Evolutionary conservation across 2,888 invertebrate genomes (phyloP), one percentile per base, ranked within the genome.

Genomic region (Scrobipalpa atriplicella): DNA sequence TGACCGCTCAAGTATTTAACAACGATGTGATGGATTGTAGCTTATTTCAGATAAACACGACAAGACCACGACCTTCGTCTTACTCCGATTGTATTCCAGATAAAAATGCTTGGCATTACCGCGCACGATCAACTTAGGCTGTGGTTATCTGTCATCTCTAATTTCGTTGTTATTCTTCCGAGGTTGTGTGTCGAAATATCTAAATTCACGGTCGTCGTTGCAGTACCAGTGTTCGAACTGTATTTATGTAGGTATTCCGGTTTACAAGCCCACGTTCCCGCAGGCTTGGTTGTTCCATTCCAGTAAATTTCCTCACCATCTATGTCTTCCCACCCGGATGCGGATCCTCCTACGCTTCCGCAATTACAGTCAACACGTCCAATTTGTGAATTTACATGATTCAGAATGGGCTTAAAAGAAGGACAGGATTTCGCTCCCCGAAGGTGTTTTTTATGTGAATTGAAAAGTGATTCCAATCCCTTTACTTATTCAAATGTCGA

Each of bases 1-100:
- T 81, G 83, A 82, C 82, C 85, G 83, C 80, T 85, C 74, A 73
- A 81, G 79, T 82, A 85, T 86, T 86, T 84, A 84, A 84, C 84
- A 84, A 78, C 78, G 78, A 75, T 74, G 76, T 75, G 80, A 85
- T 84, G 81, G 72, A 75, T 72, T 71, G 72, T 73, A 73, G 70
- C 72, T 74, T 69, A 76, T 79, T 66, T 54, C 61, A 67, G 61
- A 67, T 62, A 65, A 65, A 54, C 64, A 67, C 39, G 60, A 64
- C 61, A 67, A 51, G 60, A 64, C 61, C 64, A 51, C 64, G 64
- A 64, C 67, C 60, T 67, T 62, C 39, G 41, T 61, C 64, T 64
- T 58, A 52, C 60, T 67, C 39, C 51, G 67, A 67, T 67, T 56
- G 54, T 64, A 41, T 56, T 56, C 56, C 36, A 64, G 64, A 64